Evolutionary conservation across 2,888 invertebrate species (phyloP).

Genomic region (Sphaeridia pumilis): DNA sequence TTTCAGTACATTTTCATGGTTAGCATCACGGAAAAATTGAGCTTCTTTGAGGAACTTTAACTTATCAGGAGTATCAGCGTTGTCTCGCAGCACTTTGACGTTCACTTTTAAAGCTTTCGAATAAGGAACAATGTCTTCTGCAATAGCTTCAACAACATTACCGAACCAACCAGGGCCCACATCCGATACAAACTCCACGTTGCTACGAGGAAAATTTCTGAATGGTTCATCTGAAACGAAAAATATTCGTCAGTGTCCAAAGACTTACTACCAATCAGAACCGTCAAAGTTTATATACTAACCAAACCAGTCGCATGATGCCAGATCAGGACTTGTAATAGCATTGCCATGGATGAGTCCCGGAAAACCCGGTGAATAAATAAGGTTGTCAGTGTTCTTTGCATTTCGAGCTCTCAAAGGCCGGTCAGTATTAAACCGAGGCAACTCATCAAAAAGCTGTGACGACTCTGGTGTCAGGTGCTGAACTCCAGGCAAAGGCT

Average conservation of each 20-base stretch:
- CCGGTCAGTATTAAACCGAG: neutral
- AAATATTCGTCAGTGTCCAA: too few relatives aligned
- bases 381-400: too few relatives aligned
- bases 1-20: conserved; percentile 58
- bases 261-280: too few relatives aligned
- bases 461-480: conserved; percentile 25
- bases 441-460: neutral
- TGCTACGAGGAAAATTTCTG: conserved; percentile 58
- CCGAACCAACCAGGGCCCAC: conserved; percentile 79
- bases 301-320: conserved; percentile 36
- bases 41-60: conserved; percentile 67
- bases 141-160: conserved; percentile 49
- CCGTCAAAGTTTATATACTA: too few relatives aligned
- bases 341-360: too few relatives aligned
- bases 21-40: conserved; percentile 54
- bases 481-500: conserved; percentile 32
- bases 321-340: too few relatives aligned
- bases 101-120: conserved; percentile 48
- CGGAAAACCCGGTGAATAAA: too few relatives aligned
- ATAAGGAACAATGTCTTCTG: conserved; percentile 20
- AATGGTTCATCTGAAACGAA: conserved; percentile 45
- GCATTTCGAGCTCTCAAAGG: too few relatives aligned
- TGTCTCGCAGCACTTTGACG: conserved; percentile 63
- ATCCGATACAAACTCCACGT: conserved; percentile 67
- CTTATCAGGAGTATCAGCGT: conserved; percentile 60